These are phyloP conservation scores for Margarornis squamiger DNA, from an alignment of 2,797 vertebrate species.

Conservation along the genomic window DNA sequence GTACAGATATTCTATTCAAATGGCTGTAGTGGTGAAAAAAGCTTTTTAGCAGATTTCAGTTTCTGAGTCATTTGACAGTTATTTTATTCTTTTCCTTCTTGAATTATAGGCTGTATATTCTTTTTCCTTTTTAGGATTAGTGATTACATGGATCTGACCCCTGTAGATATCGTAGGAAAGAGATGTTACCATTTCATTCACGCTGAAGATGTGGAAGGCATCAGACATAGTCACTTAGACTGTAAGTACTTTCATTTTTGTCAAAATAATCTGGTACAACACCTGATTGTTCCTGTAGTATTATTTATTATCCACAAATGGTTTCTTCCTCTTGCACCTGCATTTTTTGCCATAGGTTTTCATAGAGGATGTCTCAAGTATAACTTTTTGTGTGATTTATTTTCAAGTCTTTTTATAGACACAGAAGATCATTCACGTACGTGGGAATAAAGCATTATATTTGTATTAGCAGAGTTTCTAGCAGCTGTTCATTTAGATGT, in stretches of 20 bases:
- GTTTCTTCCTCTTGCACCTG: neutral
- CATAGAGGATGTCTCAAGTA: neutral
- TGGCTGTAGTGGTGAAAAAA: neutral
- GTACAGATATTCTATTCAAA: neutral
- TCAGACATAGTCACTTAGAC: slow-evolving; percentile 95
- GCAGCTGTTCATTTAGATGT: neutral
- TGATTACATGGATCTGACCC: slow-evolving; percentile 97
- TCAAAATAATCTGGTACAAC: neutral
- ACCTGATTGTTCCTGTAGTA: neutral
- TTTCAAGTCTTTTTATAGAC: neutral
- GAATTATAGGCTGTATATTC: slow-evolving; percentile 38
- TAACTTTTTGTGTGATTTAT: neutral
- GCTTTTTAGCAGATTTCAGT: neutral
- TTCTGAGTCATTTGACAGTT: slow-evolving; percentile 10
- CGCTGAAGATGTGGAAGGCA: slow-evolving; percentile 96
- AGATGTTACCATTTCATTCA: slow-evolving; percentile 98
- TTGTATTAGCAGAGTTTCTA: neutral
- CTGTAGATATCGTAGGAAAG: slow-evolving; percentile 97
- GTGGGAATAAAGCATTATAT: neutral
- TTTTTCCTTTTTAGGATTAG: slow-evolving; percentile 85
- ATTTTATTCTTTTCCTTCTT: slow-evolving; percentile 18
- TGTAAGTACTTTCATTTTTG: slow-evolving; percentile 82
- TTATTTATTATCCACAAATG: neutral
- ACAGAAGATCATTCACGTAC: neutral
- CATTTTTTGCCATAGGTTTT: neutral